Evolutionary conservation across 2,113 vertebrate genomes (phyloP), one percentile per base, ranked within the genome.

Genomic region (Osmerus eperlanus): DNA sequence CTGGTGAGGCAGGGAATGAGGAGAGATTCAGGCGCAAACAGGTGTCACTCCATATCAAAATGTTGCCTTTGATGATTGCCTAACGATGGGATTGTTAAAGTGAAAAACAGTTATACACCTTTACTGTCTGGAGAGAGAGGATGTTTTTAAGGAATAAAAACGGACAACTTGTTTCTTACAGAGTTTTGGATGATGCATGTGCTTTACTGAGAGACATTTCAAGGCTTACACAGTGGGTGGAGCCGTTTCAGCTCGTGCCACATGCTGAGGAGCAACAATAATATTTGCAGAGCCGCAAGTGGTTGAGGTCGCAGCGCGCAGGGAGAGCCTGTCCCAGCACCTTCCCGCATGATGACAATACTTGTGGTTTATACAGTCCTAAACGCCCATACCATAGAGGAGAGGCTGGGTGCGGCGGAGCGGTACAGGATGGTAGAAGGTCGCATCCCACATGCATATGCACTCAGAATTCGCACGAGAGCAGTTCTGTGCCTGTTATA

Each of bases 201-300:
- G 15, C 15, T n/a, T 16, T 56, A 6, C 4, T n/a, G 4, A 15
- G 54, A 56, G 54, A 7, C 16, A 6, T n/a, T 47, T 56, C 56
- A 9, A 1, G 32, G 4, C 11, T 14, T 2, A 36, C 32, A 61
- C 16, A 63, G 65, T 29, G 73, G 65, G 64, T 16, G 61, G 58
- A 54, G 80, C 78, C 72, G 71, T 73, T 76, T 56, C 16, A 65
- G 70, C 75, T 76, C 65, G 36, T 82, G 76, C 78, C 83, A 79
- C 79, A 81, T 72, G 81, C 72, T 71, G 66, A 66, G 70, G 74
- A 74, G 78, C 81, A 83, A 85, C 81, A 81, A 87, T 80, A 84
- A 86, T 84, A 79, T 89, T 85, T 84, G 80, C 79, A 84, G 85
- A 81, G 88, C 81, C 83, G 79, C 82, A 88, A 90, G 89, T 89